Evolutionary conservation across 2,797 vertebrate genomes (phyloP).

Genomic region (Microhierax caerulescens): DNA sequence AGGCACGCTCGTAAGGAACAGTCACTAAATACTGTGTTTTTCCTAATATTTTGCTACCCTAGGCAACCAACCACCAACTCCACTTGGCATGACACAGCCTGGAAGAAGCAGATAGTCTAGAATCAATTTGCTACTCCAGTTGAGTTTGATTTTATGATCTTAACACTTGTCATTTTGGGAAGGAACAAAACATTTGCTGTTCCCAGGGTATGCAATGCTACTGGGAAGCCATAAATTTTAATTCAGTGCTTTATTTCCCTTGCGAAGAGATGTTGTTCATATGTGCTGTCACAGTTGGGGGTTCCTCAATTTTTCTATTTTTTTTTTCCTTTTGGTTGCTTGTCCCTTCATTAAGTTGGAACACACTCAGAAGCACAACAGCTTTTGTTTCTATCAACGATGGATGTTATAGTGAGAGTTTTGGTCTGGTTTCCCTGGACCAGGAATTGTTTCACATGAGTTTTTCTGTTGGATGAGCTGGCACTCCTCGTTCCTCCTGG

Average conservation of each 20-base stretch:
- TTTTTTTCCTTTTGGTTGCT: background rate
- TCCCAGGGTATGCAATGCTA: slow-evolving; percentile 63
- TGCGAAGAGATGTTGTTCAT: slow-evolving; percentile 12
- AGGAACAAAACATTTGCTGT: slow-evolving; percentile 53
- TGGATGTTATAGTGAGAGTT: slow-evolving; percentile 47
- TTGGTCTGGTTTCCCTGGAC: slow-evolving; percentile 13
- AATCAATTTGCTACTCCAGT: slow-evolving; percentile 59
- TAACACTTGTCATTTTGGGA: slow-evolving; percentile 53
- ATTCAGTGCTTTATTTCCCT: slow-evolving; percentile 40
- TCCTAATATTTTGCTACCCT: slow-evolving; percentile 67
- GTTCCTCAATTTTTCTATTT: background rate
- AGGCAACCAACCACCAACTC: slow-evolving; percentile 56
- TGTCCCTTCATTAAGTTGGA: slow-evolving; percentile 41
- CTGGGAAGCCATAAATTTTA: slow-evolving; percentile 65
- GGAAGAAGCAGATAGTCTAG: slow-evolving; percentile 51
- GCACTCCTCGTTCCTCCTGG: background rate
- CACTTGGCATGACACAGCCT: slow-evolving; percentile 13
- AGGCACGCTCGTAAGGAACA: background rate
- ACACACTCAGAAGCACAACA: background rate
- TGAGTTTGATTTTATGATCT: slow-evolving; percentile 54
- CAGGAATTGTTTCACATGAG: background rate
- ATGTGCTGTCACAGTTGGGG: slow-evolving; percentile 51
- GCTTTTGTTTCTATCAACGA: slow-evolving; percentile 41
- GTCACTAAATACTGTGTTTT: slow-evolving; percentile 44
- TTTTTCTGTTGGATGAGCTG: slow-evolving; percentile 13